Conservation (phyloP, 2,888 invertebrate species). For the Plusia festucae region DNA sequence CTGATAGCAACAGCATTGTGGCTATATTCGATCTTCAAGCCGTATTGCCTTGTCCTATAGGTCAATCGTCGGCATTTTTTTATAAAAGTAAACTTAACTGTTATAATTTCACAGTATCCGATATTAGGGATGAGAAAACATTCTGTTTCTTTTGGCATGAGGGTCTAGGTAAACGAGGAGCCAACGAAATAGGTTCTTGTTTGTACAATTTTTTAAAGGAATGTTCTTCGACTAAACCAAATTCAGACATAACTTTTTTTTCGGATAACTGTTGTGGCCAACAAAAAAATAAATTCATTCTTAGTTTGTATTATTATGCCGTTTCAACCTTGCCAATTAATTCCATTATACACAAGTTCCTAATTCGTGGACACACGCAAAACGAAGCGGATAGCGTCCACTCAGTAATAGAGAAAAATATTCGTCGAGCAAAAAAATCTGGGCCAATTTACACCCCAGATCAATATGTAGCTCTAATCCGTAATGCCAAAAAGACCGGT, state of each 20-base stretch:
- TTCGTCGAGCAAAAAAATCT: slow-evolving; percentile 34
- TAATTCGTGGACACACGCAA: slow-evolving; percentile 44
- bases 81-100: slow-evolving; percentile 32
- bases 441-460: slow-evolving; percentile 48
- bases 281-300: slow-evolving; percentile 51
- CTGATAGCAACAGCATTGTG: slow-evolving; percentile 24
- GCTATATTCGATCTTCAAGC: slow-evolving; percentile 43
- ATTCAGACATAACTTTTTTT: slow-evolving; percentile 44
- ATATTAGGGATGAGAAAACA: slow-evolving; percentile 7
- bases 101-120: slow-evolving; percentile 13
- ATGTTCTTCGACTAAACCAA: slow-evolving; percentile 30
- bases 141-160: not conserved
- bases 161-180: slow-evolving; percentile 40
- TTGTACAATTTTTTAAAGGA: slow-evolving; percentile 47
- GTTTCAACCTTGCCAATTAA: slow-evolving; percentile 38
- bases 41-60: slow-evolving; percentile 19
- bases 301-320: slow-evolving; percentile 45
- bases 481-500: slow-evolving; percentile 36
- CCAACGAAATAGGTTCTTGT: slow-evolving; percentile 52
- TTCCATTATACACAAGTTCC: slow-evolving; percentile 40
- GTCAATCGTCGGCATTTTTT: slow-evolving; percentile 39
- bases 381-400: slow-evolving; percentile 50
- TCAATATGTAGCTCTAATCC: slow-evolving; percentile 46
- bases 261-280: slow-evolving; percentile 52
- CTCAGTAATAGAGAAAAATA: slow-evolving; percentile 50